phyloP scores from a whole-genome alignment of 30 jellyfish, hydroid and myxozoan genomes.

The Aurelia aurita region DNA sequence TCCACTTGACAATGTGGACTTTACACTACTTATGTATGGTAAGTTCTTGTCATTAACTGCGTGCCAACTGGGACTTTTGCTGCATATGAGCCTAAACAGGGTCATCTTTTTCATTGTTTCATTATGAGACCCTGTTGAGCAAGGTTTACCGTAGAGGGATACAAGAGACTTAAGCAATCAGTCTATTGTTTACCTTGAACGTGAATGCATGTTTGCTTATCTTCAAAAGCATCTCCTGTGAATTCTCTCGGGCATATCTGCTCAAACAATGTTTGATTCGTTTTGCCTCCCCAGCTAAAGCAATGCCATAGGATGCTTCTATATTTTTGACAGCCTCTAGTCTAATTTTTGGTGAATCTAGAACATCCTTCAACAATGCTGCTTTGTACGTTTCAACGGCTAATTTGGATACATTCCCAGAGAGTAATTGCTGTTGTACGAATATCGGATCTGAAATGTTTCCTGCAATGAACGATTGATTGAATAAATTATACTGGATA shows the following conservation, averaged over 20 bases:
- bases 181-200: conserved; percentile 11
- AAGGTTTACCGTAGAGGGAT: no score
- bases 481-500: background rate
- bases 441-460: conserved; percentile 42
- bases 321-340: background rate
- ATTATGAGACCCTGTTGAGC: no score
- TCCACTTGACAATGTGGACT: no score
- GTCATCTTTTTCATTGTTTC: no score
- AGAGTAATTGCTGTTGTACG: conserved; percentile 17
- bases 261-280: conserved; percentile 20
- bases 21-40: no score
- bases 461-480: background rate
- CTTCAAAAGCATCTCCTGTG: conserved; percentile 20
- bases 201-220: background rate
- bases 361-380: conserved; percentile 9
- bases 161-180: no score
- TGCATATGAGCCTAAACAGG: background rate
- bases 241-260: conserved; percentile 26
- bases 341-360: conserved; percentile 16
- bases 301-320: conserved; percentile 55
- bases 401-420: conserved; percentile 39
- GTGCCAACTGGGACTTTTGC: no score
- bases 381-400: conserved; percentile 36
- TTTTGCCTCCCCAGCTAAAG: conserved; percentile 52
- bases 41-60: no score